These are phyloP conservation scores for Syngnathus typhle DNA, from an alignment of 2,113 vertebrate genomes.

Conservation along the genomic window DNA sequence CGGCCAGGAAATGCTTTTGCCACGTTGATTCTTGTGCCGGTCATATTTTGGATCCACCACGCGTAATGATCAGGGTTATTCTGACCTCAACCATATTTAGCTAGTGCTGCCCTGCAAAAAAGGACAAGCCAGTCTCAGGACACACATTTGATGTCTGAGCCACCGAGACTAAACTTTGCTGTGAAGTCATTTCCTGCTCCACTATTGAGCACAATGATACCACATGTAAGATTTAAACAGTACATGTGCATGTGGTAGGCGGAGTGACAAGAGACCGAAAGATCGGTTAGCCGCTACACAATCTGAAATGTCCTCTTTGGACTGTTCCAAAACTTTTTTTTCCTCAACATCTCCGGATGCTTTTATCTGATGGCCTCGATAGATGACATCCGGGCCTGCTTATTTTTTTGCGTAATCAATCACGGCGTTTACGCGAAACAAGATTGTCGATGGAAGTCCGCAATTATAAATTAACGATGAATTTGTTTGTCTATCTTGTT, in stretches of 20 bases:
- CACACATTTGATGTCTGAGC: conserved; percentile 10
- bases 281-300: too few species aligned
- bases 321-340: conserved; percentile 15
- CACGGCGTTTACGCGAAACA: conserved; percentile 15
- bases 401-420: conserved; percentile 32
- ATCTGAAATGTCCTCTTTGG: neutral
- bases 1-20: conserved; percentile 29
- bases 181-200: conserved; percentile 13
- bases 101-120: conserved; percentile 27
- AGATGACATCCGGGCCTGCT: conserved; percentile 30
- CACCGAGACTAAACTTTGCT: neutral
- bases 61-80: conserved; percentile 40
- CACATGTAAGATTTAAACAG: conserved; percentile 26
- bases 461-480: conserved; percentile 21
- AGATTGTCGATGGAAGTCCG: conserved; percentile 29
- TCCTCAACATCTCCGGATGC: conserved; percentile 34
- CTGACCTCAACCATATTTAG: conserved; percentile 55
- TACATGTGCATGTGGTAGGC: conserved; percentile 2
- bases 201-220: conserved; percentile 23
- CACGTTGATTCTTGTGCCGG: conserved; percentile 47
- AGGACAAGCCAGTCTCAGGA: conserved; percentile 9
- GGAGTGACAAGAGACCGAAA: too few species aligned
- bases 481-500: conserved; percentile 6
- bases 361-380: conserved; percentile 42
- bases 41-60: conserved; percentile 47